Conservation (phyloP, 1,140 invertebrate species). For the Choristoneura fumiferana region DNA sequence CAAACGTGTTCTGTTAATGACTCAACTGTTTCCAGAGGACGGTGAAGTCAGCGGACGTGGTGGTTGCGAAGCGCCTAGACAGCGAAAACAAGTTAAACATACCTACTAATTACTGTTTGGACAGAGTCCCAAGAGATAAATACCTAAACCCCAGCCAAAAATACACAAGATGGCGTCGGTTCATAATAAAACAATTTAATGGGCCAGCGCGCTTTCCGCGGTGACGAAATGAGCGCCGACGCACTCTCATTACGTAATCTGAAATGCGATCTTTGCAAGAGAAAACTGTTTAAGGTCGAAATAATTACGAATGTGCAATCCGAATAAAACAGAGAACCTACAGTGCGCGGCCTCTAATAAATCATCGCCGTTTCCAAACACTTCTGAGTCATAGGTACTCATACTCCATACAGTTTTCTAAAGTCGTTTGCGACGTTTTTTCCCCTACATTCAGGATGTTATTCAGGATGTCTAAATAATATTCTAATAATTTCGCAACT, state of each 20-base stretch:
- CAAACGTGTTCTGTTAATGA: neutral
- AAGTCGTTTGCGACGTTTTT: constrained; percentile 9
- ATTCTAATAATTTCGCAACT: too few species aligned
- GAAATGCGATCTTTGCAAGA: constrained; percentile 63
- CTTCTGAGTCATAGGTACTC: too few species aligned
- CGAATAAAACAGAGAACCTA: constrained; percentile 14
- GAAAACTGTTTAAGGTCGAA: constrained; percentile 62
- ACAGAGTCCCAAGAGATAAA: constrained; percentile 75
- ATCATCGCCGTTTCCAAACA: constrained; percentile 1
- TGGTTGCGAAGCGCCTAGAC: constrained; percentile 35
- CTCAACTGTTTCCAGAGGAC: neutral
- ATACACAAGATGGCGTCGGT: constrained; percentile 76
- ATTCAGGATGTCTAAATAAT: too few species aligned
- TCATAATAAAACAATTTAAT: constrained; percentile 79
- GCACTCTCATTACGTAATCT: constrained; percentile 64
- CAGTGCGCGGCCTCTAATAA: constrained; percentile 10
- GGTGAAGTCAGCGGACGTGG: neutral
- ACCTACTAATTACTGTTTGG: constrained; percentile 74
- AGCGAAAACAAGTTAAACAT: constrained; percentile 58
- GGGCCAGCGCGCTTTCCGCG: constrained; percentile 77
- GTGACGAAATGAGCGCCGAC: constrained; percentile 73
- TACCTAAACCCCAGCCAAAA: constrained; percentile 75
- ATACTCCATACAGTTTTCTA: neutral
- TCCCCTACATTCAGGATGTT: neutral
- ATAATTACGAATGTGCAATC: constrained; percentile 43